Percentiles rank a stretch among this genome's conserved stretches.
Conservation (phyloP, 2,888 invertebrate genomes). For the Tuta absoluta region DNA sequence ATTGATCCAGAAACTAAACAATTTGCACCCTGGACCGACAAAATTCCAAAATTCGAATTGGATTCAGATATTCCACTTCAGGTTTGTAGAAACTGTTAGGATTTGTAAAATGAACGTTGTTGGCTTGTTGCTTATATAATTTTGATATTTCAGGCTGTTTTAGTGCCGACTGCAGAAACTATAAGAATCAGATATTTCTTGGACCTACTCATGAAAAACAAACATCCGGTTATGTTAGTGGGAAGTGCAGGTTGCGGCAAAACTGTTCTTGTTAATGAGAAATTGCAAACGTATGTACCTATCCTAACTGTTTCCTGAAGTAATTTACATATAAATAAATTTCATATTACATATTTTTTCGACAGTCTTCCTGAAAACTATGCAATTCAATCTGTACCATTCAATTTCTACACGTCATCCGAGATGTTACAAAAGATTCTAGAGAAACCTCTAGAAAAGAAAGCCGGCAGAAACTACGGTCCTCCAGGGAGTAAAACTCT, state of each 20-base stretch:
- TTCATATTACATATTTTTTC: conserved; percentile 28
- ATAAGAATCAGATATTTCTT: conserved; percentile 94
- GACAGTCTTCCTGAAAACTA: conserved; percentile 89
- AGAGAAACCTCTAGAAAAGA: conserved; percentile 97
- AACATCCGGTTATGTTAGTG: conserved; percentile 96
- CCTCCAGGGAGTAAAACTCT: conserved; percentile 97
- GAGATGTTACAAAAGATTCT: conserved; percentile 96
- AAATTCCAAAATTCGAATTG: conserved; percentile 93
- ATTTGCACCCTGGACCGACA: conserved; percentile 94
- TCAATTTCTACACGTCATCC: conserved; percentile 97
- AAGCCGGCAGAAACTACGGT: conserved; percentile 96
- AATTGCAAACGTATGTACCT: conserved; percentile 77
- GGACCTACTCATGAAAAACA: conserved; percentile 92
- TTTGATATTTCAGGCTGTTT: conserved; percentile 83
- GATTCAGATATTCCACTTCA: conserved; percentile 95
- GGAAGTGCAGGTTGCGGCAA: conserved; percentile 97
- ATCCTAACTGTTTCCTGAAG: neutral
- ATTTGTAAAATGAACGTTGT: neutral
- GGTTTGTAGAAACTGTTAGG: conserved; percentile 62
- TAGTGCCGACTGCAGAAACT: conserved; percentile 97
- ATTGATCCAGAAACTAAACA: conserved; percentile 95
- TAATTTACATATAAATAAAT: too few relatives aligned
- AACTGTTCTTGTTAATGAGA: conserved; percentile 90
- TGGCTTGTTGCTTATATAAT: neutral
- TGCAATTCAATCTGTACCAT: conserved; percentile 94